These are phyloP conservation scores for Lophochroa leadbeateri DNA, from an alignment of 2,113 vertebrate species.

Conservation along the genomic window DNA sequence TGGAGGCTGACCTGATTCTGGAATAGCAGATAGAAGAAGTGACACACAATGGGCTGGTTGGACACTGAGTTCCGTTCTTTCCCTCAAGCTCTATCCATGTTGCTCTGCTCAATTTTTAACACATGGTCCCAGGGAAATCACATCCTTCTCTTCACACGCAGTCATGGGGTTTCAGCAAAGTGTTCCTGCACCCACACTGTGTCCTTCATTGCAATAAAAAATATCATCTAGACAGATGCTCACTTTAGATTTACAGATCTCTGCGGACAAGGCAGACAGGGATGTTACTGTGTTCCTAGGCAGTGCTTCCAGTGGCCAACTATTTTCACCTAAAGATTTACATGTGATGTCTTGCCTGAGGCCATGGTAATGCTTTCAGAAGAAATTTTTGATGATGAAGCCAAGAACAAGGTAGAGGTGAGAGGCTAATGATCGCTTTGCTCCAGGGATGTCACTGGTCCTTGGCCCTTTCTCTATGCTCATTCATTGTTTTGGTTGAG, in stretches of 20 bases:
- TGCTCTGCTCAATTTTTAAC: neutral
- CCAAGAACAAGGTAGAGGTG: neutral
- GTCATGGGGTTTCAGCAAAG: neutral
- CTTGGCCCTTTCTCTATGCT: neutral
- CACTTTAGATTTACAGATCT: neutral
- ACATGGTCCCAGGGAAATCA: neutral
- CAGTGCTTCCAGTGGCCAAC: neutral
- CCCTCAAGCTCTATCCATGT: neutral
- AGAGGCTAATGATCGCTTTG: neutral
- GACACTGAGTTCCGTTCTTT: neutral
- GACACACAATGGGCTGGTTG: rapidly evolving
- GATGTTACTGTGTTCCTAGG: neutral
- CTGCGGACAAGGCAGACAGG: neutral
- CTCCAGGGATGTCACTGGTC: neutral
- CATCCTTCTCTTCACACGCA: neutral
- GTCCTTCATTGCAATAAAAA: neutral
- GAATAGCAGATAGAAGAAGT: neutral
- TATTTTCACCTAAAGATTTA: neutral
- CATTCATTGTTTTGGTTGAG: neutral
- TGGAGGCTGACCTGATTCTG: neutral
- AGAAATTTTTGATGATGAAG: neutral
- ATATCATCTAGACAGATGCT: neutral
- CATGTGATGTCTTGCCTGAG: neutral
- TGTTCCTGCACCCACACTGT: neutral
- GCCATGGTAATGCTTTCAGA: neutral